Conservation (phyloP, 30 jellyfish, hydroid and myxozoan species). For the Pseudorhiza aurosa region DNA sequence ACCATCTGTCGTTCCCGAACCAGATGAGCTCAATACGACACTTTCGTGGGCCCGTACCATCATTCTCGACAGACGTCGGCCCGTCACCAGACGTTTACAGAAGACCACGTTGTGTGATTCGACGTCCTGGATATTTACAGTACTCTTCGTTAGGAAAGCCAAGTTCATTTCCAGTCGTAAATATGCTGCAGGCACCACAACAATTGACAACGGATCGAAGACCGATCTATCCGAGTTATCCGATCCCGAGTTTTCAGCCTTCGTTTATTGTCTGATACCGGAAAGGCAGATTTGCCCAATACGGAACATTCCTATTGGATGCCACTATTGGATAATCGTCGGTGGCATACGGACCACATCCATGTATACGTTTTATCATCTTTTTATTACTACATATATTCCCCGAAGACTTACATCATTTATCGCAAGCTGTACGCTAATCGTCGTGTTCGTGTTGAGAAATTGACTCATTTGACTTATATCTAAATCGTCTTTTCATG, state of each 20-base stretch:
- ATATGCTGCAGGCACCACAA: conserved; percentile 11
- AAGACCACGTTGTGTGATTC: conserved; percentile 28
- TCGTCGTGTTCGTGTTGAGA: background rate
- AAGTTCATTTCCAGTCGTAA: conserved; percentile 15
- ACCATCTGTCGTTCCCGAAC: background rate
- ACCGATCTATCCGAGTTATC: background rate
- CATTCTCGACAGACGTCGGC: background rate
- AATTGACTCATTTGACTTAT: background rate
- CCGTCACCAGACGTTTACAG: conserved; percentile 6
- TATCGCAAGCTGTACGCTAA: background rate
- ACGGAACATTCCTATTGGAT: conserved; percentile 35
- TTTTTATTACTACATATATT: too few relatives aligned
- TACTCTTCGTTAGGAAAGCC: conserved; percentile 5
- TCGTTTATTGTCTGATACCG: conserved; percentile 14
- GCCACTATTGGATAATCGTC: too few relatives aligned
- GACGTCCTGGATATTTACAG: conserved; percentile 21
- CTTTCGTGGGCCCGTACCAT: background rate
- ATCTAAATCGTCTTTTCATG: background rate
- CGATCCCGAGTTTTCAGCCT: background rate
- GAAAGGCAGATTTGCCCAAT: background rate
- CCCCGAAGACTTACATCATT: conserved; percentile 2
- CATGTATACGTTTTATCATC: too few relatives aligned
- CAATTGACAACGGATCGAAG: background rate
- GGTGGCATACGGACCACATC: too few relatives aligned
- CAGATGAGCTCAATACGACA: background rate